Conservation (phyloP, 2,113 vertebrate species). For the Bungarus multicinctus region DNA sequence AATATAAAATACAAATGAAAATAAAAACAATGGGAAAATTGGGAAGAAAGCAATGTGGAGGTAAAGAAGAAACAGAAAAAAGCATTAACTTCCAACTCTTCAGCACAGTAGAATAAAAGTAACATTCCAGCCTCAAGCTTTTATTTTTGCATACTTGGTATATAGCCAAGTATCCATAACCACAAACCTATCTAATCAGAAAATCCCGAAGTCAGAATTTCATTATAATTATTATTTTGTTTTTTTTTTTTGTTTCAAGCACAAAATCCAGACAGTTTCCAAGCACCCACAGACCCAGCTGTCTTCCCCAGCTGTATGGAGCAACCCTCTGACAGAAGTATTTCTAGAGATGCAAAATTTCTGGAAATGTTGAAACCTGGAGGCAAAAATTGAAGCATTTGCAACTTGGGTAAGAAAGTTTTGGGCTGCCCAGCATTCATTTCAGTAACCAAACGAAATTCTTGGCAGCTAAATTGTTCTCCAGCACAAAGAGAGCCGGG, state of each 20-base stretch:
- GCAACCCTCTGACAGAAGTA: background rate
- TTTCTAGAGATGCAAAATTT: background rate
- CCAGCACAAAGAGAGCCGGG: background rate
- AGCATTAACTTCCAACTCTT: background rate
- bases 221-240: no score
- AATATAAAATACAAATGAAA: background rate
- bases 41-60: background rate
- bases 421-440: background rate
- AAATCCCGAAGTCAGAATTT: background rate
- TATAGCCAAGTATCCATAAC: background rate
- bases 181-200: background rate
- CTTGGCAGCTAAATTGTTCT: background rate
- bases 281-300: background rate
- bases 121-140: background rate
- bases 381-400: background rate
- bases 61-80: background rate
- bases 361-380: background rate
- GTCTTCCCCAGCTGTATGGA: background rate
- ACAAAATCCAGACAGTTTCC: background rate
- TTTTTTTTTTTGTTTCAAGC: background rate
- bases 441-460: background rate
- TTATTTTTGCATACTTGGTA: background rate
- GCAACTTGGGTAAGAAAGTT: background rate
- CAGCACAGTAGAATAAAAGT: background rate
- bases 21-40: background rate